Evolutionary conservation across 2,113 vertebrate species (phyloP).

Genomic region (Bambusicola thoracicus): DNA sequence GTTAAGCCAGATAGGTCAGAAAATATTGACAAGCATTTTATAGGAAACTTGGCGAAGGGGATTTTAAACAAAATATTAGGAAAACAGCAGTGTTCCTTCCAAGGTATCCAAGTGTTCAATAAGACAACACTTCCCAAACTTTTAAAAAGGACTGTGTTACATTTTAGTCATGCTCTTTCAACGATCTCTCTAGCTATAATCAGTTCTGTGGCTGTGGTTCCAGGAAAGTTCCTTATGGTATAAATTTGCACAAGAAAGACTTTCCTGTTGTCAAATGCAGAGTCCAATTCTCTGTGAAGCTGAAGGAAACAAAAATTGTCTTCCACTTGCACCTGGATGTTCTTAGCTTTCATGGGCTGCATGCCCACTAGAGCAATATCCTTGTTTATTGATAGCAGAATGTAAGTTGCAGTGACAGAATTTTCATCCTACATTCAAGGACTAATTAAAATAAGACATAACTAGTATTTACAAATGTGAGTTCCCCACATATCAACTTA

Average conservation of each 20-base stretch:
- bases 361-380: background rate
- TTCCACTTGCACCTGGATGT: background rate
- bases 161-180: background rate
- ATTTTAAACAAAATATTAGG: background rate
- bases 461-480: background rate
- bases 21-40: background rate
- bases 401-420: accelerated
- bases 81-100: background rate
- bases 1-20: background rate
- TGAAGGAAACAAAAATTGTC: background rate
- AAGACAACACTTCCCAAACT: background rate
- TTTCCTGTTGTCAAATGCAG: background rate
- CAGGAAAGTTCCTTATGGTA: background rate
- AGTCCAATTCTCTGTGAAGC: background rate
- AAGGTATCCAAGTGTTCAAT: background rate
- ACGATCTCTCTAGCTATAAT: background rate
- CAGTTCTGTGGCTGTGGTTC: background rate
- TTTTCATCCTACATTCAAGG: background rate
- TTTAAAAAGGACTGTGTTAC: background rate
- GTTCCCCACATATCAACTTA: background rate
- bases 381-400: background rate
- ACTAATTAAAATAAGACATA: background rate
- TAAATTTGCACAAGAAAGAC: background rate
- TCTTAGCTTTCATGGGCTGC: background rate
- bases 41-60: background rate